Evolutionary conservation across 1,140 invertebrate genomes (phyloP), one percentile per base, ranked within the genome.

Genomic region (Ips nitidus): DNA sequence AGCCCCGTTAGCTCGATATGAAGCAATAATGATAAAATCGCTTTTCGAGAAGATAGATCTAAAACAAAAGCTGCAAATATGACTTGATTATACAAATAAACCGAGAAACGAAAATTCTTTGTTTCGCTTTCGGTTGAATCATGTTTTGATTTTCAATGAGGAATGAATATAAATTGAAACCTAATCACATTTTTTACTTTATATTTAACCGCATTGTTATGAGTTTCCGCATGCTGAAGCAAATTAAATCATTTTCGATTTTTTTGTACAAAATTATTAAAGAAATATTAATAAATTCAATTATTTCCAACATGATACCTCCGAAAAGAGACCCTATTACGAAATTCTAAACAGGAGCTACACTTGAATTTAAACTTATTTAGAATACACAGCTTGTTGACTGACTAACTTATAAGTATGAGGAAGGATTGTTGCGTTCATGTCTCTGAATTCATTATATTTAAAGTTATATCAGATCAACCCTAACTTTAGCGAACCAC

Each of bases 361-460:
- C 47, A 7, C 52, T 66, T 45, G 57, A 42, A 67, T 67, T 67
- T 41, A 45, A 58, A 56, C 36, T 40, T 69, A 61, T 41, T 69
- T 69, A 39, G 43, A 69, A 62, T 42, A 56, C 59, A 69, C 59
- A 38, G 66, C 58, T 69, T 69, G 66, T 62, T 62, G 59, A 60
- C 65, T 60, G 47, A 62, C 66, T 39, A 69, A 69, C 47, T 69
- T 69, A 53, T 62, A 69, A 69, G 66, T 69, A 56, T 47, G 43
- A 56, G 50, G 52, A 39, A 37, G 66, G 42, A 69, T 61, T 69
- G 66, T 55, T 69, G 47, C 66, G 58, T 62, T 62, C 66, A 59
- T 55, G 66, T 56, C 56, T 42, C 59, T 62, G 59, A 69, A 69
- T 62, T 69, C 47, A 62, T 69, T 69, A 69, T 50, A 56, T 62